A percentile compares a stretch with the other conserved stretches of the same genome.
phyloP scores from a whole-genome alignment of 2,888 invertebrate genomes.

The Vanessa cardui region DNA sequence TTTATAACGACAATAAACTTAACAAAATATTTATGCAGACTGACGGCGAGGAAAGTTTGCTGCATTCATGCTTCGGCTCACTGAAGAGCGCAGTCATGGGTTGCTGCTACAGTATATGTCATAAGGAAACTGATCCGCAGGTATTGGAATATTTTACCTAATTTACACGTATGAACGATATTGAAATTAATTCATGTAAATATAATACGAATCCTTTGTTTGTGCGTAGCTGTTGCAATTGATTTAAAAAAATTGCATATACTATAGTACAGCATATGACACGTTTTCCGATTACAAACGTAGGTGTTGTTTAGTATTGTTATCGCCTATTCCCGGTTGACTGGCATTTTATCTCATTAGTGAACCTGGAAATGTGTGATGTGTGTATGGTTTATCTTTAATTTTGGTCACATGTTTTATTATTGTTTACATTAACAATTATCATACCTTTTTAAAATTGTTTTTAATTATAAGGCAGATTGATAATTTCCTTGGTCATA shows the following conservation, averaged over 20 bases:
- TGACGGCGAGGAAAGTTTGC: slow-evolving; percentile 68
- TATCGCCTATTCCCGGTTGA: slow-evolving; percentile 57
- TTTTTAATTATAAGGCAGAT: slow-evolving; percentile 3
- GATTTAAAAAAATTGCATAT: neutral
- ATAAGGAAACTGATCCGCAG: slow-evolving; percentile 87
- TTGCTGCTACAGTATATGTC: slow-evolving; percentile 88
- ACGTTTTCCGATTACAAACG: slow-evolving; percentile 29
- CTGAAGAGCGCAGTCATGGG: slow-evolving; percentile 83
- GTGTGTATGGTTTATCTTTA: slow-evolving; percentile 27
- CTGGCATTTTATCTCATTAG: slow-evolving; percentile 49
- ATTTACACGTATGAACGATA: slow-evolving; percentile 30
- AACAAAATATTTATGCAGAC: slow-evolving; percentile 79
- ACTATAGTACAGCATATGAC: slow-evolving; percentile 1
- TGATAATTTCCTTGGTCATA: slow-evolving; percentile 2
- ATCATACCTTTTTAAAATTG: slow-evolving; percentile 6
- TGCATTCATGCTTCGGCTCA: slow-evolving; percentile 80
- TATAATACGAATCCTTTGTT: slow-evolving; percentile 19
- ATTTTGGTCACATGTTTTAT: slow-evolving; percentile 16
- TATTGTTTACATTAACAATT: slow-evolving; percentile 7
- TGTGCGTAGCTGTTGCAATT: slow-evolving; percentile 4
- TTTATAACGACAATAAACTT: slow-evolving; percentile 67
- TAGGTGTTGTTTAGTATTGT: slow-evolving; percentile 42
- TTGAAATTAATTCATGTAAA: slow-evolving; percentile 14
- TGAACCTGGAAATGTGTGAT: slow-evolving; percentile 36
- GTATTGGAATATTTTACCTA: slow-evolving; percentile 60